Base-by-base conservation (phyloP, 2,797 vertebrate genomes). In the Naso thynnoides region DNA sequence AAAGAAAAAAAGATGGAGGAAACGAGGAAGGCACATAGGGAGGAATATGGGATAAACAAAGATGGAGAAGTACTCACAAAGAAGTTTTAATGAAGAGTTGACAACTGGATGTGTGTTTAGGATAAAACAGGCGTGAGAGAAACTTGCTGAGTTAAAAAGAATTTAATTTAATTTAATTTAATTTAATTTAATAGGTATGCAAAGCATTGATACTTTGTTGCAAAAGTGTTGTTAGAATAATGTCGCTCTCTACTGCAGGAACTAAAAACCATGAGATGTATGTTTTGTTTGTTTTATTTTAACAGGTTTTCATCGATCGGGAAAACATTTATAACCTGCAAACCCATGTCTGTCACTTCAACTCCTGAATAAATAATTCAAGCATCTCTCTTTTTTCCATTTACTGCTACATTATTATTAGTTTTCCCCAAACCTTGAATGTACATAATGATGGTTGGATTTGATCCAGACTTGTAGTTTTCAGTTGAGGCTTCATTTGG, bases 291-390 rank as follows among this genome's bases (percentile, higher is more conserved):
- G 42, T 47, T 19, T 21, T 19, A 21, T 47, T 19, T n/a, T 59
- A 61, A 38, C 53, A 63, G 64, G 49, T 11, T 59, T 70, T 66
- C 8, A 55, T 53, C 75, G 42, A 31, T 42, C 70, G 18, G 27
- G 19, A 10, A 62, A 45, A 41, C 42, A 76, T 53, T 47, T 50
- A 41, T 66, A 8, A 60, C 74, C 71, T 70, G 19, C 19, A 78
- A 63, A 48, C 6, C 2, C 8, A 11, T 71, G 33, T 79, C 72
- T 73, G 24, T 83, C 61, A 76, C 19, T 70, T 16, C 48, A 80
- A 41, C 70, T 61, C 67, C 55, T 65, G 18, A 88, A 86, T 87
- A 89, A 86, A 86, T 29, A 1, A 70, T 50, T 57, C 0, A 48
- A 75, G 47, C 11, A 33, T 62, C 23, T 33, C 11, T 39, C 9